These are phyloP conservation scores for Macquaria ambigua DNA, from an alignment of 2,113 vertebrate genomes.

Conservation along the genomic window DNA sequence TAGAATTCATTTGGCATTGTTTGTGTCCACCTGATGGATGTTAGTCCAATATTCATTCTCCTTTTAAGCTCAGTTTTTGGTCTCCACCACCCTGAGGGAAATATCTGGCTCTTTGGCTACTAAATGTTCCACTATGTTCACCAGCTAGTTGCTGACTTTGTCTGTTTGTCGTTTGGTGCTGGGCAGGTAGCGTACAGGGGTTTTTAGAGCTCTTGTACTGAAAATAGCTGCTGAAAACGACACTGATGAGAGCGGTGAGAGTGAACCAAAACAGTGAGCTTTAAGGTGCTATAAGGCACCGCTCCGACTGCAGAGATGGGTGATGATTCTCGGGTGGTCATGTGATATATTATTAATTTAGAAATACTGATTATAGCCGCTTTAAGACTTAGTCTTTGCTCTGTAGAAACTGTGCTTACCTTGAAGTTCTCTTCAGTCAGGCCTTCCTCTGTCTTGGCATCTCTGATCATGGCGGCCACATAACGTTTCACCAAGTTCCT, in stretches of 20 bases:
- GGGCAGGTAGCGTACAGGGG: not conserved
- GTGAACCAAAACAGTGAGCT: not conserved
- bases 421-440: slow-evolving; percentile 99
- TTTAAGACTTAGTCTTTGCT: not conserved
- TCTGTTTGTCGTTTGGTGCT: not conserved
- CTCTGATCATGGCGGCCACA: slow-evolving; percentile 98
- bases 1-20: not conserved
- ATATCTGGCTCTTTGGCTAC: not conserved
- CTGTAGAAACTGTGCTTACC: slow-evolving; percentile 77
- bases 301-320: not conserved
- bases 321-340: not conserved
- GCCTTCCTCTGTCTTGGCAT: slow-evolving; percentile 99
- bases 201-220: not conserved
- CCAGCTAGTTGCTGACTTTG: not conserved
- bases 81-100: not conserved
- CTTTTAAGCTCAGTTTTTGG: not conserved
- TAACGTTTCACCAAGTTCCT: slow-evolving; percentile 97
- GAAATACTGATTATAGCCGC: not conserved
- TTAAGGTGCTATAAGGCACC: not conserved
- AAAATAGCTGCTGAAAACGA: not conserved
- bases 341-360: not conserved
- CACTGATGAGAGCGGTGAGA: not conserved
- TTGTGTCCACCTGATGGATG: not conserved
- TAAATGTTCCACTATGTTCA: not conserved
- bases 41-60: not conserved